Evolutionary conservation across 1,140 invertebrate genomes (phyloP).

Genomic region (Medauroidea extradentata): DNA sequence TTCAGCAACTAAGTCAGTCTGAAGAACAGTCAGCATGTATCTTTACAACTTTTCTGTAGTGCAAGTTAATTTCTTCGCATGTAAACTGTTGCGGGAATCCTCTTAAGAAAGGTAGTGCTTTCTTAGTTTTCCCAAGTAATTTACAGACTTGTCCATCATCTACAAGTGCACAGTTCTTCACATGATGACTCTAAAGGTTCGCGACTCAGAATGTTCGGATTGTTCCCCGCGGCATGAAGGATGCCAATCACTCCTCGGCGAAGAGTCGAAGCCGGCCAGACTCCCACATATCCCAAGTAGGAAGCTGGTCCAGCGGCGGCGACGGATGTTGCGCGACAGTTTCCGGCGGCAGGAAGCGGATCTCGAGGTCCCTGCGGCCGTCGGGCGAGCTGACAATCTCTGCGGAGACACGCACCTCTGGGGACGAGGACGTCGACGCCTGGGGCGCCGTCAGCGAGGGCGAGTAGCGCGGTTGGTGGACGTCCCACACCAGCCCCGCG

Average conservation of each 20-base stretch:
- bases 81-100: no score
- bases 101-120: no score
- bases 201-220: no score
- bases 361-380: slow-evolving; percentile 71
- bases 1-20: no score
- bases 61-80: no score
- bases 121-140: no score
- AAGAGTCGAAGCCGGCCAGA: background rate
- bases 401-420: slow-evolving; percentile 71
- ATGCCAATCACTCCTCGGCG: background rate
- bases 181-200: no score
- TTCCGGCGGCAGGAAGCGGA: slow-evolving; percentile 60
- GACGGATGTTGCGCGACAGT: background rate
- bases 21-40: no score
- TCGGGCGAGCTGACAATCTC: slow-evolving; percentile 72
- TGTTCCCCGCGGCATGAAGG: no score
- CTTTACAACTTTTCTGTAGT: no score
- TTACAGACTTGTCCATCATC: no score
- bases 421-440: slow-evolving; percentile 28
- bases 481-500: slow-evolving; percentile 69
- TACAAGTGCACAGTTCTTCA: no score
- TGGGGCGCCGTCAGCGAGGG: slow-evolving; percentile 44
- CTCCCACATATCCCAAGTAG: background rate
- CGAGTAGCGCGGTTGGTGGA: slow-evolving; percentile 51
- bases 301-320: background rate